Conservation (phyloP, 2,888 invertebrate genomes). For the Synergus gifuensis region DNA sequence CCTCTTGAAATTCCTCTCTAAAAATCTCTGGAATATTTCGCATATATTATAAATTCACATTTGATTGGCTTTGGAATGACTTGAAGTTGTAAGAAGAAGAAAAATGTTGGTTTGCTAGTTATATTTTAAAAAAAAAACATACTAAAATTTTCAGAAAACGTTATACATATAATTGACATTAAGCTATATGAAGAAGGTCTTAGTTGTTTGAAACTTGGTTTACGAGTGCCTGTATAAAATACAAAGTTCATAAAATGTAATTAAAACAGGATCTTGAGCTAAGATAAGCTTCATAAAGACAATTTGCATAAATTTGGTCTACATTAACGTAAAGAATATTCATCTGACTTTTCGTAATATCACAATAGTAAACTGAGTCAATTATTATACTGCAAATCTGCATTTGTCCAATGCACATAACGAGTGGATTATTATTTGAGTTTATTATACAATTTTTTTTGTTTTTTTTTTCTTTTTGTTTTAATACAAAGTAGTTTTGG, state of each 20-base stretch:
- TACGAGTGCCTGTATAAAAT: background rate
- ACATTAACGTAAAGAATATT: background rate
- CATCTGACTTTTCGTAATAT: background rate
- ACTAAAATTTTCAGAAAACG: background rate
- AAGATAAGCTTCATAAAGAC: background rate
- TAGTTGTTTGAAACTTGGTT: background rate
- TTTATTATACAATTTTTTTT: background rate
- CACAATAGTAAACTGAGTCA: background rate
- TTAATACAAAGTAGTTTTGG: background rate
- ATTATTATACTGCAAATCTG: background rate
- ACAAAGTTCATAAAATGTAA: slow-evolving; percentile 5
- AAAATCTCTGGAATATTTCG: too few species aligned
- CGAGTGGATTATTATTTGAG: background rate
- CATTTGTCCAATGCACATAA: background rate
- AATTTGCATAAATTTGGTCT: background rate
- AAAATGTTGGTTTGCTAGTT: too few species aligned
- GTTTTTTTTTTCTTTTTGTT: background rate
- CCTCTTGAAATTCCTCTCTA: too few species aligned
- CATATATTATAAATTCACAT: too few species aligned
- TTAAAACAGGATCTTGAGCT: background rate
- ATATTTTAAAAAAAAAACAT: background rate
- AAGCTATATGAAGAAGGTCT: background rate
- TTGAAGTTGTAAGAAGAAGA: too few species aligned
- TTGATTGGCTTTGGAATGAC: too few species aligned
- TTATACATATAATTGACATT: background rate